Base-by-base conservation (phyloP, 2,113 vertebrate species). In the Anseranas semipalmata region DNA sequence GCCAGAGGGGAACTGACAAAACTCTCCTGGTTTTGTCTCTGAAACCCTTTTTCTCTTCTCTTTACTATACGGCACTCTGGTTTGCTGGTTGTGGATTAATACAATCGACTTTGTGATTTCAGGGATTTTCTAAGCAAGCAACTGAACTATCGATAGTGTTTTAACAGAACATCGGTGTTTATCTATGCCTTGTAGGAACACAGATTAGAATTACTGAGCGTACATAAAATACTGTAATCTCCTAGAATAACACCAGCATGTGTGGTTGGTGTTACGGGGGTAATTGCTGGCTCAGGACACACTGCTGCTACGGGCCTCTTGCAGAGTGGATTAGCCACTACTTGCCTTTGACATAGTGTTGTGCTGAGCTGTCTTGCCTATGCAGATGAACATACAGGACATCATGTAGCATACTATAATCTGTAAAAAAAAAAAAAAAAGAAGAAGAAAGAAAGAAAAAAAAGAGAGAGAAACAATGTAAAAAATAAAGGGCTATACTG, bases 321-420 rank as follows among this genome's bases (percentile, higher is more conserved):
- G 16, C 39, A 18, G n/a, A 17, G 8, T 35, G 45, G 48, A 52
- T 59, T 14, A 35, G 35, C 33, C 15, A 2, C 37, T 28, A 2
- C 76, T 32, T 13, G 32, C 21, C 60, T 27, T 32, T 13, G 39
- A 10, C 28, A 17, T 6, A 1, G 20, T 0, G 3, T 5, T 14
- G 39, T 14, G 55, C 79, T 2, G 7, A 30, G 67, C 67, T 65
- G 67, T 37, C 60, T n/a, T 60, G 10, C 32, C 52, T 32, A 7
- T 27, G 16, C 45, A 16, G 73, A 8, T 0, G 33, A 52, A 7
- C 39, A 7, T 10, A 7, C 18, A 79, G 43, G 17, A 20, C 22
- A 3, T 37, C 30, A 2, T 1, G 10, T 10, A 46, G 21, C 35
- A 43, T 32, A 4, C 8, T 48, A 4, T 11, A 17, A 15, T 37